Evolutionary conservation across 2,113 vertebrate species (phyloP), one percentile per base, ranked within the genome.

Genomic region (Tragelaphus imberbis): DNA sequence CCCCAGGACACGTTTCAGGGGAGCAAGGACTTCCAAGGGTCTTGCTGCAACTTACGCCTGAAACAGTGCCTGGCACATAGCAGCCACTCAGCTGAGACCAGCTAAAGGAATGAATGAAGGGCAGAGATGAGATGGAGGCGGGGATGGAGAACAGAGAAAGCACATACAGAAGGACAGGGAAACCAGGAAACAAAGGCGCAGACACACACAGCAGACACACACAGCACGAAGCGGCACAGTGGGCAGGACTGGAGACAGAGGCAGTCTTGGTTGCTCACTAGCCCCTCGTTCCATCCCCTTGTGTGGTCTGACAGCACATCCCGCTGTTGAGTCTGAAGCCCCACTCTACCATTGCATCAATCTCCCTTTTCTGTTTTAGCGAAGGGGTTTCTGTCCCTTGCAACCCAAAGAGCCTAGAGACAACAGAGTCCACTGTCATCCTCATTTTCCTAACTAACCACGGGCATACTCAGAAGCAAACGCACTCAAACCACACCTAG

Each of bases 261-360:
- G 40, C 16, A 3, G 11, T 61, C 88, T 49, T 8, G 16, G 79
- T 4, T 27, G 40, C 33, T 14, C 1, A 6, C 27, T 3, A 1
- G 11, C 19, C 58, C 44, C 36, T 27, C 7, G 36, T 14, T 33
- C n/a, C 49, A 27, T 33, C n/a, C 12, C 33, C 11, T 19, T 40
- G 0, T 16, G 49, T 40, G 33, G 33, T 5, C 89, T 2, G 56
- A 44, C 1, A 6, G 47, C 28, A 16, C 56, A 2, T 12, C 1
- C 19, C 4, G 1, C 63, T 44, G n/a, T 63, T 27, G 2, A 21
- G 7, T 65, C 49, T 40, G n/a, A 51, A 65, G 77, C 75, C 13
- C 7, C 86, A 14, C 13, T 51, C 84, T 47, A 9, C 40, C 86
- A 58, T 58, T 33, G 15, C 21, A 2, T n/a, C 4, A 44, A 16